Conservation (phyloP, 2,888 invertebrate species). For the Griposia aprilina region DNA sequence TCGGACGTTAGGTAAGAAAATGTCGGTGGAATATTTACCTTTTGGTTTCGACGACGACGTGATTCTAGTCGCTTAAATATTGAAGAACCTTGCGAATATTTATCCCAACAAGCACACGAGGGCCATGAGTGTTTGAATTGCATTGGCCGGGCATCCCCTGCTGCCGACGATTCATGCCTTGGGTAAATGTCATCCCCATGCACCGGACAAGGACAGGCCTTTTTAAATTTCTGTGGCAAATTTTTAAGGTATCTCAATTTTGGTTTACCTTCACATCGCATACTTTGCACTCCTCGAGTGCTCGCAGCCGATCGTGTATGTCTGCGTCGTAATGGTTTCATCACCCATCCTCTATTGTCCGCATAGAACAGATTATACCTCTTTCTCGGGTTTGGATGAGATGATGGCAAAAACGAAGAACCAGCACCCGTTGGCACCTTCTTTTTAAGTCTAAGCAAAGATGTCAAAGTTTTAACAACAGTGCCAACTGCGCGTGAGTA, state of each 20-base stretch:
- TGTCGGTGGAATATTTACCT: constrained; percentile 52
- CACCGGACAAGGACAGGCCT: not conserved
- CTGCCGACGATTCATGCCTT: constrained; percentile 10
- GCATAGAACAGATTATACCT: constrained; percentile 71
- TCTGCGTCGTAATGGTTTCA: constrained; percentile 68
- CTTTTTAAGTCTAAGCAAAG: constrained; percentile 48
- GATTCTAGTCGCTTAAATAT: not conserved
- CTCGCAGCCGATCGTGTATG: constrained; percentile 16
- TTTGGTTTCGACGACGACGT: not conserved
- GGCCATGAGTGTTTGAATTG: not conserved
- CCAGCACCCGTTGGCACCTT: constrained; percentile 20
- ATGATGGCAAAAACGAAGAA: constrained; percentile 23
- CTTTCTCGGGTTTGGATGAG: constrained; percentile 68
- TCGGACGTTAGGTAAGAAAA: constrained; percentile 16
- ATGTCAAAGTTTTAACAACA: constrained; percentile 39
- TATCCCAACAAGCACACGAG: not conserved
- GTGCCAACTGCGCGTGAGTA: constrained; percentile 47
- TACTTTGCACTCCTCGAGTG: constrained; percentile 43
- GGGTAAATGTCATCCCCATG: not conserved
- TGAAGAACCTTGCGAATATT: constrained; percentile 9
- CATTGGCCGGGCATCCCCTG: constrained; percentile 9
- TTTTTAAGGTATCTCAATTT: not conserved
- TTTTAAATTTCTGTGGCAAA: not conserved
- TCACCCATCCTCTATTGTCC: constrained; percentile 74
- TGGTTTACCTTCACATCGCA: constrained; percentile 42